phyloP scores from a whole-genome alignment of 2,888 invertebrate species.

The Morinoia aosen region DNA sequence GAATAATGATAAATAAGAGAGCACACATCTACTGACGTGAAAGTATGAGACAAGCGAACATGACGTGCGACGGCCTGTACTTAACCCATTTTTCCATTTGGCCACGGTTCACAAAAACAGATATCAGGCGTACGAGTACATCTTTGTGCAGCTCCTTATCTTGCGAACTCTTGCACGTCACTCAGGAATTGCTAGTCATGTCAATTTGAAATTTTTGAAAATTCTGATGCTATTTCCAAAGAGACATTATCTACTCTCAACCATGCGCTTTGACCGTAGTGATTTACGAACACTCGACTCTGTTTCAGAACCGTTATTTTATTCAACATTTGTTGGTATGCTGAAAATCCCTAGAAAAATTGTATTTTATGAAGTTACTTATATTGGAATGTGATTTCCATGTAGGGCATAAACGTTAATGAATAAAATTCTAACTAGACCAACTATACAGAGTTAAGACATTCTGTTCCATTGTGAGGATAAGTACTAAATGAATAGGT shows the following conservation, averaged over 20 bases:
- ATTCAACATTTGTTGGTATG: no score
- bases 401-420: not conserved
- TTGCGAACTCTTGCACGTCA: not conserved
- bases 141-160: not conserved
- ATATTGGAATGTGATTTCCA: not conserved
- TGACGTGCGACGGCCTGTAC: not conserved
- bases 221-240: not conserved
- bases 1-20: not conserved
- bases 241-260: not conserved
- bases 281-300: not conserved
- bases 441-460: not conserved
- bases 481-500: not conserved
- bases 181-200: not conserved
- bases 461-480: not conserved
- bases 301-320: no score
- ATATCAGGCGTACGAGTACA: not conserved
- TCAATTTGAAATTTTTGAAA: not conserved
- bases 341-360: no score
- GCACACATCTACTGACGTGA: not conserved
- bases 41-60: not conserved
- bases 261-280: not conserved
- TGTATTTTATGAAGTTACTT: not conserved
- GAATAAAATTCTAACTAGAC: not conserved
- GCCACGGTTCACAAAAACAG: not conserved
- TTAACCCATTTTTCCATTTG: not conserved